phyloP scores from a whole-genome alignment of 2,113 vertebrate genomes.

The Pagrus major region DNA sequence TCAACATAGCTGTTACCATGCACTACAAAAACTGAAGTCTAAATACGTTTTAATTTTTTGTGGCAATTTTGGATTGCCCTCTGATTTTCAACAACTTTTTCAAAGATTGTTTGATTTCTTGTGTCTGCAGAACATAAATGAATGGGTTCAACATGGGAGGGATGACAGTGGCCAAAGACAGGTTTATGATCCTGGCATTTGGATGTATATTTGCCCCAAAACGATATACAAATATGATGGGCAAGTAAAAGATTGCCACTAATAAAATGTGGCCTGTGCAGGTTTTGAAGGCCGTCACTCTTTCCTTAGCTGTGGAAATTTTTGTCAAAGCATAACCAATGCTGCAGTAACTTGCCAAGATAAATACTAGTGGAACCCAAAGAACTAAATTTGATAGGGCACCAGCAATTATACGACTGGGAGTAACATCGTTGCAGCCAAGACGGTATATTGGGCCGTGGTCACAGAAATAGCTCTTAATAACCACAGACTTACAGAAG shows the following conservation, averaged over 20 bases:
- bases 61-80: constrained; percentile 5
- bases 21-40: neutral
- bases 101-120: constrained; percentile 68
- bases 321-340: neutral
- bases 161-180: constrained; percentile 66
- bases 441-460: constrained; percentile 70
- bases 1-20: neutral
- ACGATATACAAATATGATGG: constrained; percentile 17
- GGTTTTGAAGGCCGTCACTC: constrained; percentile 59
- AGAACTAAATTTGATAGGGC: constrained; percentile 8
- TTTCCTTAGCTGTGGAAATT: constrained; percentile 18
- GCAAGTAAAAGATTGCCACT: constrained; percentile 60
- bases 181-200: constrained; percentile 75
- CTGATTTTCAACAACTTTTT: constrained; percentile 38
- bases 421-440: constrained; percentile 72
- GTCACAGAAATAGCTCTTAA: constrained; percentile 80
- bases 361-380: constrained; percentile 67
- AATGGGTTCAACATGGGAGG: constrained; percentile 74
- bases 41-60: neutral
- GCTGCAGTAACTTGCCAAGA: constrained; percentile 56
- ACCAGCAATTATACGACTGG: neutral
- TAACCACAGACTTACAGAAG: constrained; percentile 72
- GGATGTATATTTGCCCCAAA: constrained; percentile 29
- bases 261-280: constrained; percentile 61
- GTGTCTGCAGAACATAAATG: constrained; percentile 73